phyloP scores from a whole-genome alignment of 2,113 vertebrate genomes.

The Propithecus coquereli region DNA sequence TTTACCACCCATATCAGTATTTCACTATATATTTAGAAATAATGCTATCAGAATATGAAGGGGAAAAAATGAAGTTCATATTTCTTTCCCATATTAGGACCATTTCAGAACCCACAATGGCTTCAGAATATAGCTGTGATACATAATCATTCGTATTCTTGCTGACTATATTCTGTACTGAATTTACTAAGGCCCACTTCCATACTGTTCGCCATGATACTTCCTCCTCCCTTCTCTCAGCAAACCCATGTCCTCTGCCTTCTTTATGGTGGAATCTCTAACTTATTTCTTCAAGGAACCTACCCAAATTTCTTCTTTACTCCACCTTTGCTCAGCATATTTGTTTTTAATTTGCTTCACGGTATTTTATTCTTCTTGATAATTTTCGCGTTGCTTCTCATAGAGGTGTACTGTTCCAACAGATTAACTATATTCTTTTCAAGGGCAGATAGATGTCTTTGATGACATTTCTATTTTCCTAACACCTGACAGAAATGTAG shows the following conservation, averaged over 20 bases:
- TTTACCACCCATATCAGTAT: not conserved
- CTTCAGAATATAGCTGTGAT: not conserved
- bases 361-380: not conserved
- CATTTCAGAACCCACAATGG: not conserved
- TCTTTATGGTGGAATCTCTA: not conserved
- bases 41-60: not conserved
- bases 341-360: not conserved
- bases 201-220: not conserved
- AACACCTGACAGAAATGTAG: conserved; percentile 10
- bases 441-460: not conserved
- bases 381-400: not conserved
- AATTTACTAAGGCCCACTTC: not conserved
- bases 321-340: not conserved
- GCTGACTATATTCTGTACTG: not conserved
- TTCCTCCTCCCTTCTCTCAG: not conserved
- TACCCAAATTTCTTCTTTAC: not conserved
- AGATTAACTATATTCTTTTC: not conserved
- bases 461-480: not conserved
- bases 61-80: not conserved
- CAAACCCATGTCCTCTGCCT: not conserved
- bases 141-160: not conserved
- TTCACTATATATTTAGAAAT: not conserved
- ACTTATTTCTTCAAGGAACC: not conserved
- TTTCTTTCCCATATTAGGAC: not conserved
- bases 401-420: not conserved